Base-by-base conservation (phyloP, 2,888 invertebrate species). In the Agrotis clavis region DNA sequence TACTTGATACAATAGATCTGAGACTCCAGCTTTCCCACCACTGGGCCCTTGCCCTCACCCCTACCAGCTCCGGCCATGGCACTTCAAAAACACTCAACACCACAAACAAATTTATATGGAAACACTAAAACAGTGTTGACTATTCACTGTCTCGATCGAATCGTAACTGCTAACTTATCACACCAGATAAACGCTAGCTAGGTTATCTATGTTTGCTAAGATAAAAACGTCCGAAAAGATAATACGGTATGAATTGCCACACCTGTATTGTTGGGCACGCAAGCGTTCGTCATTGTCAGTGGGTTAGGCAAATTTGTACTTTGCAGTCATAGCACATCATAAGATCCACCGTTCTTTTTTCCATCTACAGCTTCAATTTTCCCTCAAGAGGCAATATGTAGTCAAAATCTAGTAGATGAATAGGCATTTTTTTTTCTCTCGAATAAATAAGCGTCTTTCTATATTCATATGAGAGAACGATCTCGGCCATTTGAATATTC, bases 1-100 rank as follows among this genome's bases (percentile, higher is more conserved):
- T 98, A 98, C 93, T 98, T 98, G 81, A 98, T 97, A 90, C 98
- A 97, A 81, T 97, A 97, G 87, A 98, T 98, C 90, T 98, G 97
- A 83, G 97, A 97, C 90, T 98, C 98, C 88, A 98, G 94, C 89
- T 97, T 97, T 63, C 96, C 96, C 45, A 96, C 95, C 4, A 95
- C 96, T 71, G 95, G 93, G 70, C 97, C 97, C 76, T 95, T 92
- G 60, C 97, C 97, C 74, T 92, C 91, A 11, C 95, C 95, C 86
- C 93, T 95, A 47, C 97, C 97, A 84, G 94, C 94, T 76, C 97
- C 97, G 56, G 96, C 97, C 97, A 97, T 97, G 0, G 91, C 92
- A 93, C 93, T 92, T 86, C 78, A 75, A 76, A 64, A 54, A 64
- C 86, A 90, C 88, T 87, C 85, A 84, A 82, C 82, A 84, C 76